Base-by-base conservation (phyloP, 2,797 vertebrate species). In the Gymnocypris eckloni region DNA sequence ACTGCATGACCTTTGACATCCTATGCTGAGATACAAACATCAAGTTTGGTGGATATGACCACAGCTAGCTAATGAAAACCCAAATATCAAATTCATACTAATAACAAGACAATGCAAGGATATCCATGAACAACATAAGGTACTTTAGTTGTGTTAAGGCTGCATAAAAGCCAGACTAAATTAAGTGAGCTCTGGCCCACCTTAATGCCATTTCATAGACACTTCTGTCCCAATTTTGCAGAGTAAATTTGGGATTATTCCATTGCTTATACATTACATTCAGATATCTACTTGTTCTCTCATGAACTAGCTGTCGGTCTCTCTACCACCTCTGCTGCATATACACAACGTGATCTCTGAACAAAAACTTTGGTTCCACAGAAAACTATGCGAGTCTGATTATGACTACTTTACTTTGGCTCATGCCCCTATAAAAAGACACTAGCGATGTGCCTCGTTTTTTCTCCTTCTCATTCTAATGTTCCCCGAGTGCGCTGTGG, bases 391-490 rank as follows among this genome's bases (percentile, higher is more conserved):
- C 0, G 11, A 39, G 28, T 56, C n/a, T 56, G 25, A 28, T 71
- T n/a, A 71, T n/a, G 11, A 75, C 28, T 75, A 11, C 11, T 77
- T 39, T 39, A 56, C 33, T 77, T n/a, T 6, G 33, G 52, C 33
- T 56, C 52, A 39, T n/a, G 33, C 20, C 12, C 33, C 20, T 39
- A 12, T 56, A 77, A 39, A 56, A 78, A 78, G 52, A 78, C 28
- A 15, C 54, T 39, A 28, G 3, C 20, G 28, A 54, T 12, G 16
- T 5, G 3, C 50, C 11, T 6, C 4, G 4, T 11, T 11, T 56
- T 39, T 12, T 66, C 6, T 67, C n/a, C 43, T 33, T 33, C 81
- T 82, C 28, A 37, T 52, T 83, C 41, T 66, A 66, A 83, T 83
- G 56, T 64, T 75, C 79, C 59, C 8, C 4, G 48, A 83, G 82